Evolutionary conservation across 2,888 invertebrate species (phyloP).

Genomic region (Oligia fasciuncula): DNA sequence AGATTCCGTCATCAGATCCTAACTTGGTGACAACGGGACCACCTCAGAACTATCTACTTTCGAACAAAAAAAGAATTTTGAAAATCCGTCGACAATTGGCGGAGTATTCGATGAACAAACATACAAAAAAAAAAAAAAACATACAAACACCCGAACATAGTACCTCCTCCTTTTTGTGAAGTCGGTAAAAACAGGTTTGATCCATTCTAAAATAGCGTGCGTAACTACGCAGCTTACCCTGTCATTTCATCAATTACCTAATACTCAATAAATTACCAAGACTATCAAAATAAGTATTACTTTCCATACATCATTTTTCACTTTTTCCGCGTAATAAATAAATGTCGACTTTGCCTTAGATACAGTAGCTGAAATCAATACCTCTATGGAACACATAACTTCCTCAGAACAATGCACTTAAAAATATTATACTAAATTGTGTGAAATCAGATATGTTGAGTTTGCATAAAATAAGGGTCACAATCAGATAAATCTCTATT

Average conservation of each 20-base stretch:
- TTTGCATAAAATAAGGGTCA: background rate
- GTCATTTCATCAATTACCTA: slow-evolving; percentile 8
- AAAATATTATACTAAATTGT: background rate
- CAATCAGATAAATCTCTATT: background rate
- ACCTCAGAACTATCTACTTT: no score
- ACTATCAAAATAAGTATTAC: slow-evolving; percentile 42
- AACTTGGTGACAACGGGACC: no score
- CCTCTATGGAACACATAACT: no score
- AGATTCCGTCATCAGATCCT: no score
- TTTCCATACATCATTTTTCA: slow-evolving; percentile 48
- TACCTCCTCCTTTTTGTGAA: no score
- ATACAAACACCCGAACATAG: no score
- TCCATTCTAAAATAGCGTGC: slow-evolving; percentile 64
- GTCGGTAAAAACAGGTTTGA: slow-evolving; percentile 48
- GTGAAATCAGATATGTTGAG: background rate
- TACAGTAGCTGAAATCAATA: slow-evolving; percentile 13
- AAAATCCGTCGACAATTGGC: no score
- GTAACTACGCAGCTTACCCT: slow-evolving; percentile 33
- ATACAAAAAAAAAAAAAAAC: no score
- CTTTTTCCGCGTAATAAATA: slow-evolving; percentile 11
- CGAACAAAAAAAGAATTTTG: no score
- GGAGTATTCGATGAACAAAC: no score
- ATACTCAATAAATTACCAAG: slow-evolving; percentile 46
- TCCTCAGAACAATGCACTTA: background rate
- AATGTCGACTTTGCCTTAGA: slow-evolving; percentile 6